Evolutionary conservation across 35 echinoderm and acorn worm species (phyloP).

Genomic region (Apostichopus japonicus): DNA sequence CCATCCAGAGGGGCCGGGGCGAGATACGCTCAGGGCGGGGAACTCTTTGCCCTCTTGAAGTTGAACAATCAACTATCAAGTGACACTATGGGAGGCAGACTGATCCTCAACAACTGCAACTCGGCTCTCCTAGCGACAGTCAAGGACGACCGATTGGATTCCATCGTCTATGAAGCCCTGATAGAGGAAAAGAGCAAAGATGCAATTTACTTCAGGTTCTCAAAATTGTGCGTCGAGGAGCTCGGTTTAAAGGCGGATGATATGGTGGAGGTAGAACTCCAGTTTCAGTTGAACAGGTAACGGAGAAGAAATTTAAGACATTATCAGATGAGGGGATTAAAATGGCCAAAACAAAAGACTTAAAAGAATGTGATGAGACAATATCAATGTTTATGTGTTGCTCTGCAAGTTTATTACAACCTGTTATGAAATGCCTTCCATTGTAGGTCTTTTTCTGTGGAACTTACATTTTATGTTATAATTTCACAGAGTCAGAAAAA

Average conservation of each 20-base stretch:
- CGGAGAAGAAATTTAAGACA: not conserved
- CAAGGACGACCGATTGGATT: not conserved
- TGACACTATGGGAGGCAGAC: conserved; percentile 81
- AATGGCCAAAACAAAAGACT: no score
- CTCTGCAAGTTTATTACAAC: no score
- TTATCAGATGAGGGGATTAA: no score
- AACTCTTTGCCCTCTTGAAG: conserved; percentile 90
- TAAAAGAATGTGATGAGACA: no score
- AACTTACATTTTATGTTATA: no score
- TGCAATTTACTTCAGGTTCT: conserved; percentile 85
- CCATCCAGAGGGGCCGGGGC: conserved; percentile 83
- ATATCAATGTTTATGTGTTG: no score
- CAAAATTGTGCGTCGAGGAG: conserved; percentile 85
- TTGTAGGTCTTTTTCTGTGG: no score
- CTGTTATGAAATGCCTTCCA: no score
- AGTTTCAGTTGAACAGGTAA: conserved; percentile 96
- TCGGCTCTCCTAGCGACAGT: conserved; percentile 68
- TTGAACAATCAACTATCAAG: conserved; percentile 88
- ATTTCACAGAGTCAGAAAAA: no score
- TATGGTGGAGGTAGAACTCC: conserved; percentile 78
- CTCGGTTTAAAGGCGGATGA: conserved; percentile 74
- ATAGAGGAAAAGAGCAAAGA: conserved; percentile 91
- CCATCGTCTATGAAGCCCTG: conserved; percentile 65
- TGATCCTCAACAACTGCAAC: conserved; percentile 92
- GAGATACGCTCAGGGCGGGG: conserved; percentile 85